Evolutionary conservation across 2,113 vertebrate genomes (phyloP).

Genomic region (Motacilla alba): DNA sequence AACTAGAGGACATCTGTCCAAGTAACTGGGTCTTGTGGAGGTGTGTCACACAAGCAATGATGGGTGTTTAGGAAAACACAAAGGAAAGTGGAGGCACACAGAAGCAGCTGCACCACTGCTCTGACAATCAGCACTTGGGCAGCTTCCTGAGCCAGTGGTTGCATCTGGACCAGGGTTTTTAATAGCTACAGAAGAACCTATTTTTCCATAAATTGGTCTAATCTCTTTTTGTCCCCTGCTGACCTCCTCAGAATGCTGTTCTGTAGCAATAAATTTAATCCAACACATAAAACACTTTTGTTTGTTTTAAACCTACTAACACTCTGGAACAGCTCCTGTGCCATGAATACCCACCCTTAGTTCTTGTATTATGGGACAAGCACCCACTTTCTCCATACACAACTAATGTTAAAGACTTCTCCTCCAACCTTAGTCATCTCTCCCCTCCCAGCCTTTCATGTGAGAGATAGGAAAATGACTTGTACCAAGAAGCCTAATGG

Average conservation of each 20-base stretch:
- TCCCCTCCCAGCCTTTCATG: neutral
- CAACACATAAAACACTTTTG: neutral
- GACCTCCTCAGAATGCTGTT: neutral
- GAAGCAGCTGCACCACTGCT: fast-evolving
- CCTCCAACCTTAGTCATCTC: neutral
- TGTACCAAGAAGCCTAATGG: neutral
- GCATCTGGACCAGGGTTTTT: neutral
- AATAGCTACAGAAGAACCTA: conserved; percentile 13
- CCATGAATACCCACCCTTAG: neutral
- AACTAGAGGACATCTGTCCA: neutral
- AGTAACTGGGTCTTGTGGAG: neutral
- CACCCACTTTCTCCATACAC: neutral
- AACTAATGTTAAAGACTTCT: neutral
- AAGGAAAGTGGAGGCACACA: neutral
- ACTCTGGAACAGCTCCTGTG: neutral
- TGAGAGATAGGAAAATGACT: neutral
- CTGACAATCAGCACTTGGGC: conserved; percentile 5
- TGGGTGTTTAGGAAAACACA: neutral
- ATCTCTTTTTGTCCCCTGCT: neutral
- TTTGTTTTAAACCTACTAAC: neutral
- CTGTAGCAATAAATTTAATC: neutral
- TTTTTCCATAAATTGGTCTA: conserved; percentile 11
- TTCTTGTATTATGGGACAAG: neutral
- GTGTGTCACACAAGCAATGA: neutral
- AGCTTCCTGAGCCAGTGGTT: neutral